These are phyloP conservation scores for Tryphoninae sp. DNA, from an alignment of 2,888 invertebrate species.

Conservation along the genomic window DNA sequence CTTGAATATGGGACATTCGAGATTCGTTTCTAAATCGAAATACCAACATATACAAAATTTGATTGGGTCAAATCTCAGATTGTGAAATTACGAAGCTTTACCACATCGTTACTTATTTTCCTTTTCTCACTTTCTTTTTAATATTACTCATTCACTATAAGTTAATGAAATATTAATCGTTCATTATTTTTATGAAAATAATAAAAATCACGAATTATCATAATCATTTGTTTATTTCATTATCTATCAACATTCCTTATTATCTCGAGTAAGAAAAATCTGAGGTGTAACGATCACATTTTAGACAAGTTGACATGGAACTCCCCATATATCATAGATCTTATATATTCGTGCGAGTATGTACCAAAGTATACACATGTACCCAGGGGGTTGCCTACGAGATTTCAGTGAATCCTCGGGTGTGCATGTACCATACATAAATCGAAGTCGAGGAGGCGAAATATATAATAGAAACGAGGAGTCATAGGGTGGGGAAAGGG, in stretches of 20 bases:
- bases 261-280: neutral
- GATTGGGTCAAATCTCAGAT: no score
- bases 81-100: neutral
- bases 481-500: neutral
- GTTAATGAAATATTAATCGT: no score
- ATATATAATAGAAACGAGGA: constrained; percentile 16
- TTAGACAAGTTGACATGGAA: neutral
- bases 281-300: neutral
- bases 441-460: constrained; percentile 54
- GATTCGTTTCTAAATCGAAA: neutral
- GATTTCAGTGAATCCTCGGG: constrained; percentile 27
- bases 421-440: constrained; percentile 15
- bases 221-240: no score
- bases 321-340: neutral
- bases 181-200: no score
- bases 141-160: no score
- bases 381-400: constrained; percentile 4
- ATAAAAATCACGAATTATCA: no score
- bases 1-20: neutral
- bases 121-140: no score
- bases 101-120: no score
- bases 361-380: neutral
- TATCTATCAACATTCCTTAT: no score
- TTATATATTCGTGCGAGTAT: neutral
- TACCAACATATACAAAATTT: neutral